Conservation (phyloP, 2,888 invertebrate genomes). For the Sinotaia quadrata region DNA sequence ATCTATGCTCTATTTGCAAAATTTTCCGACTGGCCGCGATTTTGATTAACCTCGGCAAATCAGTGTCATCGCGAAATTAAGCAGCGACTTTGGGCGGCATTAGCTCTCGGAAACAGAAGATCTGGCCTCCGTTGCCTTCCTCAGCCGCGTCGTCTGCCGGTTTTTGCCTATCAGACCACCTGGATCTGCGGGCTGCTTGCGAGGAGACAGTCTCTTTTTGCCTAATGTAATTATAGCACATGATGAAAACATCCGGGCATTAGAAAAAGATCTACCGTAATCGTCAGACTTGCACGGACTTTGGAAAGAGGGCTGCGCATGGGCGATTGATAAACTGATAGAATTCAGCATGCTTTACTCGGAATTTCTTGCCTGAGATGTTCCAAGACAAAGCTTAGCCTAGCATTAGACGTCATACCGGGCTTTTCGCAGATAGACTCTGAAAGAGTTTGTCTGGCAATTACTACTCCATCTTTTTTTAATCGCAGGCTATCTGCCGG, state of each 20-base stretch:
- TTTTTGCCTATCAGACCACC: not conserved
- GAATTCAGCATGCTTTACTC: constrained; percentile 9
- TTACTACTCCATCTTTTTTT: too few relatives aligned
- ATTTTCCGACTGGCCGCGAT: constrained; percentile 39
- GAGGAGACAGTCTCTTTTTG: constrained; percentile 17
- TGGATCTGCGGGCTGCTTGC: constrained; percentile 25
- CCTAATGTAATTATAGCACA: constrained; percentile 43
- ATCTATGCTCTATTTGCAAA: constrained; percentile 42
- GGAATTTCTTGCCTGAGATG: not conserved
- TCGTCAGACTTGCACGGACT: constrained; percentile 35
- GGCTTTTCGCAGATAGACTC: too few relatives aligned
- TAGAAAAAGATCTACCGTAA: constrained; percentile 43
- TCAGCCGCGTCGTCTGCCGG: constrained; percentile 7
- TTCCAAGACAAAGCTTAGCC: not conserved
- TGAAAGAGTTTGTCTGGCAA: too few relatives aligned
- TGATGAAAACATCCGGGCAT: constrained; percentile 34
- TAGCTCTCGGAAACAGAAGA: constrained; percentile 19
- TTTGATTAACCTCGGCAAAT: constrained; percentile 41
- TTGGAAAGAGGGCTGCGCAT: constrained; percentile 29
- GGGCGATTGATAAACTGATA: constrained; percentile 41
- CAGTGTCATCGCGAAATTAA: constrained; percentile 32
- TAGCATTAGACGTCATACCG: too few relatives aligned
- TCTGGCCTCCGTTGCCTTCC: constrained; percentile 2
- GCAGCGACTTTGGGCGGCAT: constrained; percentile 25
- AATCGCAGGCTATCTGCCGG: too few relatives aligned